Base-by-base conservation (phyloP, 2,888 invertebrate genomes). In the Tachina grossa region DNA sequence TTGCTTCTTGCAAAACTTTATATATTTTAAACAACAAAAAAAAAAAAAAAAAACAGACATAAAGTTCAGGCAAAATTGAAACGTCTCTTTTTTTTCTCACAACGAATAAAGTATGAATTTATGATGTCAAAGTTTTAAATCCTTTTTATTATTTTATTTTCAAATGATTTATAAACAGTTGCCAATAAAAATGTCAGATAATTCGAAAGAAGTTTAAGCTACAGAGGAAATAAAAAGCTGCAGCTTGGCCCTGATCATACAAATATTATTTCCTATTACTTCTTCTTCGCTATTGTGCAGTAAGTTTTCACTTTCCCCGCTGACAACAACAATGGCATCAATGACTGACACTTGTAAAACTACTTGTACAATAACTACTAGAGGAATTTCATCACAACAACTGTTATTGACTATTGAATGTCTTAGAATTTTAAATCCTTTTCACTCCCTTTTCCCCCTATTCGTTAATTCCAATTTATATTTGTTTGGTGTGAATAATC, bases 141-240 rank as follows among this genome's bases (percentile, higher is more conserved):
- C 55, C 8, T 39, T 51, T 77, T 65, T 51, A 45, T 71, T 74
- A 61, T 71, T 68, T 68, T 59, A 51, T 65, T 66, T 66, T 65
- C 1, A 72, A 71, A 75, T 57, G 51, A 61, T 69, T 68, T 51
- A 22, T 83, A 88, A 88, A 86, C 87, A 88, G 87, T 87, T 88
- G 87, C 75, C 87, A 88, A 88, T 88, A 88, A 88, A 88, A 88
- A 85, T 88, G 88, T 86, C 87, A 86, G 86, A 77, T 81, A 76
- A 88, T 84, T 71, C 78, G 74, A 57, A 76, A 66, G 43, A 19
- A 51, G 1, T 4, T 41, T 63, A n/a, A n/a, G 61, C 45, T 9
- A 39, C n/a, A 39, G 2, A 16, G 39, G 19, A 49, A 57, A 59
- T 41, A 51, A 51, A 51, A 68, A 55, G 79, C 82, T 81, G 68